Conservation (phyloP, 53 echinoderm and acorn worm species). For the Arbacia lixula region DNA sequence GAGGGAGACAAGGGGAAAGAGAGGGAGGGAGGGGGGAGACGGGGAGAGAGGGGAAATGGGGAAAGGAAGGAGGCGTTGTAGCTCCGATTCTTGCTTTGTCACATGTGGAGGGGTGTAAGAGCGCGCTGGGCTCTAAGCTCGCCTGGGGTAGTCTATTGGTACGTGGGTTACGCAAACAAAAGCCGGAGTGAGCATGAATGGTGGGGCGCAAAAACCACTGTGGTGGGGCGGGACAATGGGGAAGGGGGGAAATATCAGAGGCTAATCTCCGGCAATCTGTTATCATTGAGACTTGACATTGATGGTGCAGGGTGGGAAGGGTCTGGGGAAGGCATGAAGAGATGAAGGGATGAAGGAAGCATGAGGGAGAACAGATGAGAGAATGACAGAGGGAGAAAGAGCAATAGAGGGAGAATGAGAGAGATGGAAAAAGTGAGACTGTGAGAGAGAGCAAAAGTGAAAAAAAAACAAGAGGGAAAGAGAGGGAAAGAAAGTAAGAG, state of each 20-base stretch:
- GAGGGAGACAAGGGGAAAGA: too few relatives aligned
- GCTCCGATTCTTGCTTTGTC: constrained; percentile 8
- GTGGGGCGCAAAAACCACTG: constrained; percentile 24
- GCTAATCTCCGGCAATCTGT: constrained; percentile 54
- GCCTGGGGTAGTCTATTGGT: constrained; percentile 28
- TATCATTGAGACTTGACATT: constrained; percentile 41
- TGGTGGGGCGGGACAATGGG: constrained; percentile 22
- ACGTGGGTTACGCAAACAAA: constrained; percentile 52
- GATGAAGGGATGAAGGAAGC: not conserved
- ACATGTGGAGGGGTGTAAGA: too few relatives aligned
- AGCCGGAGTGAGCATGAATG: constrained; percentile 24
- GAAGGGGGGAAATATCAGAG: constrained; percentile 46
- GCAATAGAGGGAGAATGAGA: not conserved
- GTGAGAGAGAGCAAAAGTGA: not conserved
- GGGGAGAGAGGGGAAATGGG: too few relatives aligned
- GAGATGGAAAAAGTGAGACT: not conserved
- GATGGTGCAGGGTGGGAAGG: not conserved
- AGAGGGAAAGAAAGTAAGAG: not conserved
- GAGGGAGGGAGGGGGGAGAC: not conserved
- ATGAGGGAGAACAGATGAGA: not conserved
- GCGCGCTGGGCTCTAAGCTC: constrained; percentile 13
- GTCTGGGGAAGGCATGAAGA: not conserved
- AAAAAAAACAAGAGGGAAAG: not conserved
- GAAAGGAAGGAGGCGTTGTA: not conserved
- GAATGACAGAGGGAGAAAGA: not conserved